These are phyloP conservation scores for Nicator chloris DNA, from an alignment of 2,113 vertebrate species.

Conservation along the genomic window DNA sequence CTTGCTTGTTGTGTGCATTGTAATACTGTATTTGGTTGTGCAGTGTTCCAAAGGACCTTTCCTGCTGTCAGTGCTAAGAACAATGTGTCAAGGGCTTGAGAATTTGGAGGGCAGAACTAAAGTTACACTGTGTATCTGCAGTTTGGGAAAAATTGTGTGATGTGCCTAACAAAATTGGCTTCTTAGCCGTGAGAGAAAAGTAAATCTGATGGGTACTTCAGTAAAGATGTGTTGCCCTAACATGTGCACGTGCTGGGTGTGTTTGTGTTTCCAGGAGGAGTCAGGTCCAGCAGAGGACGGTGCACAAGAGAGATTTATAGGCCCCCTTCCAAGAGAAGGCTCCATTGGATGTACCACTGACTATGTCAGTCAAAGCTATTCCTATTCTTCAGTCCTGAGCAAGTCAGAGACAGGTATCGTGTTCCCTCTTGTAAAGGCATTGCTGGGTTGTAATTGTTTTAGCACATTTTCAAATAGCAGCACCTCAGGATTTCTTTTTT, in stretches of 20 bases:
- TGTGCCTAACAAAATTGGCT: neutral
- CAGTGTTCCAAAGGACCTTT: neutral
- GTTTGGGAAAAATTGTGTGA: neutral
- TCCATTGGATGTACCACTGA: constrained; percentile 86
- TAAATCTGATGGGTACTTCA: neutral
- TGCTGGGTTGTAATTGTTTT: neutral
- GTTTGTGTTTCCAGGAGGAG: constrained; percentile 81
- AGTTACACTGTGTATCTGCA: neutral
- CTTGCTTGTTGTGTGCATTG: neutral
- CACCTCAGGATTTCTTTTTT: neutral
- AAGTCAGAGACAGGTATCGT: constrained; percentile 94
- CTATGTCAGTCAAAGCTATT: constrained; percentile 92
- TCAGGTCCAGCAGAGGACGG: constrained; percentile 83
- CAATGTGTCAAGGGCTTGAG: neutral
- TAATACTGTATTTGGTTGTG: neutral
- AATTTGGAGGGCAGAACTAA: neutral
- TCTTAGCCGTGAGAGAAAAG: neutral
- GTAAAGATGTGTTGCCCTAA: neutral
- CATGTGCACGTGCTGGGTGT: neutral
- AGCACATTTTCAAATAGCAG: neutral
- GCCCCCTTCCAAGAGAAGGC: constrained; percentile 89
- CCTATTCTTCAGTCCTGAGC: constrained; percentile 93
- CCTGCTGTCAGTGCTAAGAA: neutral
- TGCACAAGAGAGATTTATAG: constrained; percentile 88
- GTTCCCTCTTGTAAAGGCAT: neutral